These are phyloP conservation scores for Osmoderma eremita DNA, from an alignment of 2,888 invertebrate genomes.

Conservation along the genomic window DNA sequence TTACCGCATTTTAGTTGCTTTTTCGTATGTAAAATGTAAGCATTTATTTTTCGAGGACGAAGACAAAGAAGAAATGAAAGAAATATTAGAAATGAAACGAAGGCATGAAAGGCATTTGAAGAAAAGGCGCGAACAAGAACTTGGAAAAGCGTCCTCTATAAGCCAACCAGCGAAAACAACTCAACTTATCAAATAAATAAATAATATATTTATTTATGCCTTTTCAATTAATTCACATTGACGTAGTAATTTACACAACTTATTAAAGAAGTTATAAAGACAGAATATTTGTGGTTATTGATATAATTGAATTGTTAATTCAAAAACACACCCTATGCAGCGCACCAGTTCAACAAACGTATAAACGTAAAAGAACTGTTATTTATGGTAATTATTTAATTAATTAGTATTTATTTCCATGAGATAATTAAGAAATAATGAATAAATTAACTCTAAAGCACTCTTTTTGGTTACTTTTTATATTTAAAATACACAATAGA, in stretches of 20 bases:
- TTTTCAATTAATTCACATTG: no score
- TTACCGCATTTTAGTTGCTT: not conserved
- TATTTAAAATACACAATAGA: not conserved
- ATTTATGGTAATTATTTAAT: no score
- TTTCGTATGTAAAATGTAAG: not conserved
- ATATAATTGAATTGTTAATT: no score
- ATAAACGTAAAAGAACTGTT: no score
- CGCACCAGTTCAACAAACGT: no score
- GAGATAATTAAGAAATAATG: no score
- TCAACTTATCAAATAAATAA: conserved; percentile 33
- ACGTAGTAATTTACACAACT: no score
- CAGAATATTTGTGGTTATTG: no score
- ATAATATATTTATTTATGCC: not conserved
- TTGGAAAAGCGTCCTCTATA: conserved; percentile 13
- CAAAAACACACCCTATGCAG: no score
- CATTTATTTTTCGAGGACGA: conserved; percentile 74
- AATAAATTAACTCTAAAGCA: not conserved
- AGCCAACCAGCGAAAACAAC: conserved; percentile 25
- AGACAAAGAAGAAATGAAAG: conserved; percentile 94
- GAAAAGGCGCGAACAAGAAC: conserved; percentile 65
- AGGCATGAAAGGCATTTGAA: conserved; percentile 83
- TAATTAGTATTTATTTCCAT: no score
- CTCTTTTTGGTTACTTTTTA: not conserved
- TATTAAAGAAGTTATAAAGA: no score
- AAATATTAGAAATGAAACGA: conserved; percentile 89